phyloP scores from a whole-genome alignment of 2,797 vertebrate species.

The Spondyliosoma cantharus region DNA sequence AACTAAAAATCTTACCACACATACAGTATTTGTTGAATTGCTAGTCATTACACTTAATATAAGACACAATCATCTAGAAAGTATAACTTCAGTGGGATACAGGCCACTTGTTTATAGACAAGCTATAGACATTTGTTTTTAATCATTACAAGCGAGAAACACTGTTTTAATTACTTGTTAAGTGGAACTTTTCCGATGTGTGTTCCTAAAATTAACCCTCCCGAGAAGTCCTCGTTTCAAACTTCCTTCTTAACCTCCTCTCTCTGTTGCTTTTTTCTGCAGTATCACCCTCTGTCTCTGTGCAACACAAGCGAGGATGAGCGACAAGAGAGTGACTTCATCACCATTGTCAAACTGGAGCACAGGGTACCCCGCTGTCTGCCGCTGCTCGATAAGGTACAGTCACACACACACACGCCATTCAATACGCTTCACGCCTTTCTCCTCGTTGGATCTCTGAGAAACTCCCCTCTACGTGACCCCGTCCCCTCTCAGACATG shows the following conservation, averaged over 20 bases:
- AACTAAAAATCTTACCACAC: too few species aligned
- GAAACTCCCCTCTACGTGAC: slow-evolving; percentile 61
- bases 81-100: too few species aligned
- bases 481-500: slow-evolving; percentile 43
- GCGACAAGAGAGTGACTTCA: slow-evolving; percentile 90
- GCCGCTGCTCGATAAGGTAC: slow-evolving; percentile 93
- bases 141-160: too few species aligned
- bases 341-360: slow-evolving; percentile 97
- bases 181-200: too few species aligned
- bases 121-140: too few species aligned
- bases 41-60: too few species aligned
- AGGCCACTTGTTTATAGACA: too few species aligned
- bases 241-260: slow-evolving; percentile 6
- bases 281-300: slow-evolving; percentile 97
- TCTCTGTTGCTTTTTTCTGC: slow-evolving; percentile 41
- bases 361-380: slow-evolving; percentile 90
- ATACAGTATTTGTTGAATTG: too few species aligned
- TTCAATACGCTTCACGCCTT: slow-evolving; percentile 9
- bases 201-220: not conserved
- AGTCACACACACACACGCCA: slow-evolving; percentile 4
- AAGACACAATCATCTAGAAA: too few species aligned
- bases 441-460: slow-evolving; percentile 29
- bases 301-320: slow-evolving; percentile 99
- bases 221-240: not conserved
- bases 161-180: too few species aligned